Conservation (phyloP, 2,888 invertebrate genomes). For the Pseudanteris insignis region DNA sequence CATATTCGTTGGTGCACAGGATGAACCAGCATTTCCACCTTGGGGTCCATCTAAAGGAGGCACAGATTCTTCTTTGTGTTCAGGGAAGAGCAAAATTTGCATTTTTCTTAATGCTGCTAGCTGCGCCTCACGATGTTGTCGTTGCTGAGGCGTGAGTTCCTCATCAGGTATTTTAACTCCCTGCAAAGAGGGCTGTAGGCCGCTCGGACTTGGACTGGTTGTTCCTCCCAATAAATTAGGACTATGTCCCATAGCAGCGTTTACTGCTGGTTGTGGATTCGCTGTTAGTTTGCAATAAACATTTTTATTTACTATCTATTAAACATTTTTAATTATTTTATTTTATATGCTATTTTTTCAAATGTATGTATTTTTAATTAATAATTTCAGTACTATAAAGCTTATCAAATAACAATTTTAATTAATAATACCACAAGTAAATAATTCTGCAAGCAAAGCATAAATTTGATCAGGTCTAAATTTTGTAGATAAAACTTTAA, state of each 20-base stretch:
- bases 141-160: constrained; percentile 94
- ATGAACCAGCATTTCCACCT: constrained; percentile 55
- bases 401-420: too few relatives aligned
- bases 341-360: too few relatives aligned
- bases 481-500: too few relatives aligned
- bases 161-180: constrained; percentile 93
- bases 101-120: constrained; percentile 90
- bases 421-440: too few relatives aligned
- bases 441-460: too few relatives aligned
- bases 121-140: constrained; percentile 92
- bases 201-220: constrained; percentile 70
- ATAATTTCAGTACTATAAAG: too few relatives aligned
- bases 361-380: too few relatives aligned
- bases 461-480: too few relatives aligned
- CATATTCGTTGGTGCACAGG: constrained; percentile 57
- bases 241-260: constrained; percentile 63
- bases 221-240: constrained; percentile 63
- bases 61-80: constrained; percentile 68
- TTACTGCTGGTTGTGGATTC: constrained; percentile 61
- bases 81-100: constrained; percentile 92
- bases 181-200: constrained; percentile 73
- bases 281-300: constrained; percentile 47
- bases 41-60: constrained; percentile 62
- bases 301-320: too few relatives aligned
- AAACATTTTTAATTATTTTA: too few relatives aligned